Evolutionary conservation across 2,113 vertebrate species (phyloP).

Genomic region (Craseonycteris thonglongyai): DNA sequence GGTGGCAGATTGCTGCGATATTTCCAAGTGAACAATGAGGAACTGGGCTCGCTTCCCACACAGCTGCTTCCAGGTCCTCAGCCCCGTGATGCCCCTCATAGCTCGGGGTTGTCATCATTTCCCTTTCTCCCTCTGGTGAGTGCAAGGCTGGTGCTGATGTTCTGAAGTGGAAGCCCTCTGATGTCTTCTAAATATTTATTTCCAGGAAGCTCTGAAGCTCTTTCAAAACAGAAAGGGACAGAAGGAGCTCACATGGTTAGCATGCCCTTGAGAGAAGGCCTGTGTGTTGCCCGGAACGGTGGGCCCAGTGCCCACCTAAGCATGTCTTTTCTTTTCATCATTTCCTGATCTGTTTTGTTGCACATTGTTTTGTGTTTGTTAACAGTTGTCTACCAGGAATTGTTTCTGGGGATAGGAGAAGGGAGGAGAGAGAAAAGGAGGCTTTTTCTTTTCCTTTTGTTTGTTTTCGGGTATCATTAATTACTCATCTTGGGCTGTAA

Average conservation of each 20-base stretch:
- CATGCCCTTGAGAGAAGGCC: neutral
- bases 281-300: neutral
- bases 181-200: neutral
- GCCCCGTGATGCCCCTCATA: neutral
- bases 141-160: neutral
- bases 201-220: neutral
- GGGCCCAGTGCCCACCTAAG: neutral
- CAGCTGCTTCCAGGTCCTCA: slow-evolving; percentile 24
- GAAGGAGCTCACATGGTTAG: neutral
- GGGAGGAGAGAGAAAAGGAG: neutral
- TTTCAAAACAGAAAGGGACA: neutral
- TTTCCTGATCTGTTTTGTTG: neutral
- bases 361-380: neutral
- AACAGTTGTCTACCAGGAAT: slow-evolving; percentile 25
- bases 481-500: slow-evolving; percentile 61
- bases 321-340: neutral
- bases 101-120: neutral
- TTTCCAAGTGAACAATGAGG: neutral
- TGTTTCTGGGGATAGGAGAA: neutral
- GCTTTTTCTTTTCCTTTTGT: neutral
- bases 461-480: slow-evolving; percentile 62
- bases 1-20: neutral
- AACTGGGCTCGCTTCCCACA: neutral
- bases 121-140: neutral
- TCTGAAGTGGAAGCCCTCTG: neutral